These are phyloP conservation scores for Medauroidea extradentata DNA, from an alignment of 1,140 invertebrate species.

Conservation along the genomic window DNA sequence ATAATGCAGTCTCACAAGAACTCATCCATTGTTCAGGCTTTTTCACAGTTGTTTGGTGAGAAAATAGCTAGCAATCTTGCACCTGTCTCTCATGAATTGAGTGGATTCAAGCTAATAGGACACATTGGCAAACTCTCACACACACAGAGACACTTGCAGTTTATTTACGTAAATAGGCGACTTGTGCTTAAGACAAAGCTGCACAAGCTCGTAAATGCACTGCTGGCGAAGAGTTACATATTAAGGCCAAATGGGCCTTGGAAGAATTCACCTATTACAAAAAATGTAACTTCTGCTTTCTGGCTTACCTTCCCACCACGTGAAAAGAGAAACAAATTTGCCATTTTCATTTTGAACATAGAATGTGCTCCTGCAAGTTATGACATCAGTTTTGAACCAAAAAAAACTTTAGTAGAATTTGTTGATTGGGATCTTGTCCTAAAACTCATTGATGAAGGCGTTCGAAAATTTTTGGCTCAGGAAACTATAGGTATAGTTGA, in stretches of 20 bases:
- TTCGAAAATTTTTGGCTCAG: slow-evolving; percentile 39
- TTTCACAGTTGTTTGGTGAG: slow-evolving; percentile 48
- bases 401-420: slow-evolving; percentile 55
- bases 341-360: slow-evolving; percentile 56
- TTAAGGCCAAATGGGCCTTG: slow-evolving; percentile 28
- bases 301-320: slow-evolving; percentile 26
- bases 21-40: slow-evolving; percentile 46
- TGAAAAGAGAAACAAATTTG: slow-evolving; percentile 40
- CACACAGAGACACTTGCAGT: slow-evolving; percentile 48
- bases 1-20: slow-evolving; percentile 53
- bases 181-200: slow-evolving; percentile 49
- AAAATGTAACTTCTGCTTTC: slow-evolving; percentile 12
- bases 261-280: slow-evolving; percentile 11
- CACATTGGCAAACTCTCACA: slow-evolving; percentile 48
- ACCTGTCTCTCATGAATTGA: slow-evolving; percentile 47
- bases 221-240: slow-evolving; percentile 36
- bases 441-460: slow-evolving; percentile 47
- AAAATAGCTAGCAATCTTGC: slow-evolving; percentile 42
- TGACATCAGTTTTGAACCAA: slow-evolving; percentile 50
- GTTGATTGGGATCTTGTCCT: slow-evolving; percentile 52
- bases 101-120: slow-evolving; percentile 49
- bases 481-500: neutral
- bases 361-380: slow-evolving; percentile 52
- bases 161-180: slow-evolving; percentile 59
- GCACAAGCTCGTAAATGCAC: slow-evolving; percentile 48